Conservation (phyloP, 2,888 invertebrate genomes). For the Oscheius onirici region DNA sequence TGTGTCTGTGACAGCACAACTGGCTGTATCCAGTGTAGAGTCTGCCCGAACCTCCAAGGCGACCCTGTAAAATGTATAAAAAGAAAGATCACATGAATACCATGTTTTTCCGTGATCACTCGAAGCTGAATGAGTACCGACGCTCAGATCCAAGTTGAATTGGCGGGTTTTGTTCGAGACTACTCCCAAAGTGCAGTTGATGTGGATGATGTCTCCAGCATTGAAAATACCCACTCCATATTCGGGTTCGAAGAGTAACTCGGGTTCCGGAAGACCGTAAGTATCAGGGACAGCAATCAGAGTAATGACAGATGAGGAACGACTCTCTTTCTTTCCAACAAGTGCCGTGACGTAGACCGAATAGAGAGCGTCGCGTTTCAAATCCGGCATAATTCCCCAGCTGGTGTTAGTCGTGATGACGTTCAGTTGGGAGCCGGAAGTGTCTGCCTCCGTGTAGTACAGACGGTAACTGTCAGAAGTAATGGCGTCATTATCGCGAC, state of each 20-base stretch:
- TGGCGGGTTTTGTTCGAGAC: constrained; percentile 20
- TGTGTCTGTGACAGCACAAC: constrained; percentile 51
- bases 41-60: constrained; percentile 42
- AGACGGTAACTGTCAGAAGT: constrained; percentile 41
- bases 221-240: constrained; percentile 39
- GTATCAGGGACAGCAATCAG: constrained; percentile 53
- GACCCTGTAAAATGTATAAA: constrained; percentile 9
- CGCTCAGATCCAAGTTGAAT: constrained; percentile 47
- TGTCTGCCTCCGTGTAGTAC: constrained; percentile 49
- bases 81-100: not conserved
- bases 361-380: constrained; percentile 43
- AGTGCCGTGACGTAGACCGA: constrained; percentile 53
- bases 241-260: constrained; percentile 42
- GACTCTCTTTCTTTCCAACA: constrained; percentile 39
- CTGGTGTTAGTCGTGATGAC: constrained; percentile 33
- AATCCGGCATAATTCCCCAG: constrained; percentile 51
- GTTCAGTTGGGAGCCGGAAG: constrained; percentile 38
- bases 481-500: constrained; percentile 35
- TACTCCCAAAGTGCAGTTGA: constrained; percentile 41
- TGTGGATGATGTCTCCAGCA: constrained; percentile 41
- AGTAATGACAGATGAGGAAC: constrained; percentile 53
- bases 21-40: constrained; percentile 48
- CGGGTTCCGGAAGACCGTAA: constrained; percentile 53
- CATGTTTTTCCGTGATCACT: constrained; percentile 48
- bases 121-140: constrained; percentile 37